Evolutionary conservation across 2,113 vertebrate species (phyloP).

Genomic region (Plestiodon gilberti): DNA sequence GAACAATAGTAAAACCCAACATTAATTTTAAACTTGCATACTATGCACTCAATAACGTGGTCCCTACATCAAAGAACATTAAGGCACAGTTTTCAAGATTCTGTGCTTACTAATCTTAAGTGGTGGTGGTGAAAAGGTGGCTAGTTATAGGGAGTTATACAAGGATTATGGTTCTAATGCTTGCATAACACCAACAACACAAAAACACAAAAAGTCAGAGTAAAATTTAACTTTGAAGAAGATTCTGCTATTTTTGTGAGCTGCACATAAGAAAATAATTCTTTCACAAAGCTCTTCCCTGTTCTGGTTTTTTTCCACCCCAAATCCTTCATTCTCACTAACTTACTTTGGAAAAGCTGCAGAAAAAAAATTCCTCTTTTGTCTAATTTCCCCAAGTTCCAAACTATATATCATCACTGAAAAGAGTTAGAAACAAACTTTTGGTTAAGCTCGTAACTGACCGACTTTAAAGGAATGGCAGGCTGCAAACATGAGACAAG

Average conservation of each 20-base stretch:
- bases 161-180: conserved; percentile 34
- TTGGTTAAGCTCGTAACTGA: conserved; percentile 70
- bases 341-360: conserved; percentile 8
- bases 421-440: conserved; percentile 78
- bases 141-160: neutral
- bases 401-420: conserved; percentile 72
- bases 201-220: neutral
- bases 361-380: neutral
- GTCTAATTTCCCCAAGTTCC: conserved; percentile 49
- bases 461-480: conserved; percentile 70
- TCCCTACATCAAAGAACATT: conserved; percentile 36
- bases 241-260: conserved; percentile 38
- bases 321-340: conserved; percentile 34
- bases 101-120: conserved; percentile 56
- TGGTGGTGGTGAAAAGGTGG: conserved; percentile 18
- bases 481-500: conserved; percentile 71
- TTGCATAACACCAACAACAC: conserved; percentile 35
- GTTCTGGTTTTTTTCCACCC: conserved; percentile 40
- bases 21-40: neutral
- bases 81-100: conserved; percentile 27
- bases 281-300: neutral
- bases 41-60: neutral
- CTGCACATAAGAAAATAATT: conserved; percentile 24
- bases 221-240: conserved; percentile 54
- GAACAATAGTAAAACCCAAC: neutral